Evolutionary conservation across 2,797 vertebrate genomes (phyloP), one percentile per base, ranked within the genome.

Genomic region (Emys orbicularis): DNA sequence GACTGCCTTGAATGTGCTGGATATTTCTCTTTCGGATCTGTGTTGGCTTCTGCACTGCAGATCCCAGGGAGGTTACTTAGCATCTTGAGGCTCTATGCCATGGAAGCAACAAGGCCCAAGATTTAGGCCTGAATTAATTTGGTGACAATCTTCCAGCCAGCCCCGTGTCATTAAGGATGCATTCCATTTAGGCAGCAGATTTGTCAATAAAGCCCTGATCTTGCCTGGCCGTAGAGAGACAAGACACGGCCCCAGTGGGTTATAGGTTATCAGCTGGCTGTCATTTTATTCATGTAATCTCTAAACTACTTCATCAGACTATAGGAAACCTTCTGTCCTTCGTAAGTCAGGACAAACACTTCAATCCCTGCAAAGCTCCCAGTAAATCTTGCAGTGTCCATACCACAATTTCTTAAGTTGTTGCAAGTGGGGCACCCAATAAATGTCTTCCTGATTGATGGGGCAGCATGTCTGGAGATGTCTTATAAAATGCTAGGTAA

Each of bases 371-470:
- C 12, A 0, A 54, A n/a, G 31, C 90, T 94, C 95, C 88, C 95
- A 27, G 90, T 96, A 97, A 96, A 97, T 97, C 87, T 94, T 90
- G 1, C 29, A 1, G 1, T 56, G 93, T 93, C 76, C 90, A 83
- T 85, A 94, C 88, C 89, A 87, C 95, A 84, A 49, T 95, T 74
- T 90, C 95, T 92, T 83, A 92, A 77, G 54, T 13, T 87, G 90
- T 86, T 95, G 93, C 80, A 47, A 87, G 90, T 79, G 6, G 96
- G 89, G 88, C 80, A 91, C 93, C 96, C 96, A 92, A 94, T 96
- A 97, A 96, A 97, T 92, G 94, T 97, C 96, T 88, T 1, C 1
- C 16, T 97, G 97, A 97, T 97, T 84, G 97, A 98, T 98, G 94
- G 87, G 1, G 2, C 85, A 84, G 87, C 96, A 97, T 96, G 88